phyloP scores from a whole-genome alignment of 1,140 invertebrate genomes.

The Pseudobourletiella spinata region DNA sequence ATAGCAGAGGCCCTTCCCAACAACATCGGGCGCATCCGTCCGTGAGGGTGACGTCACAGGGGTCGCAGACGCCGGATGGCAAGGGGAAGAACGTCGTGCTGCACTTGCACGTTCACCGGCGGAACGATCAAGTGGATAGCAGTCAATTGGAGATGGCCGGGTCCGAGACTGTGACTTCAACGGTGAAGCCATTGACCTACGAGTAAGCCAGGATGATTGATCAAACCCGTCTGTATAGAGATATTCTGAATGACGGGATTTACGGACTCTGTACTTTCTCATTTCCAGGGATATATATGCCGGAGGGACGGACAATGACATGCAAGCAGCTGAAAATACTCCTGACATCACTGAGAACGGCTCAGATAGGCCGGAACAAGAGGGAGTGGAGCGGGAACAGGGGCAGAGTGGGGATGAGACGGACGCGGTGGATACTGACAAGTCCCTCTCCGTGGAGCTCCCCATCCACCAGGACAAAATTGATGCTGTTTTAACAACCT shows the following conservation, averaged over 20 bases:
- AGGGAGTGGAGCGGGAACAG: too few species aligned
- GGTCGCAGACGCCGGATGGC: neutral
- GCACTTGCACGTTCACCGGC: slow-evolving; percentile 33
- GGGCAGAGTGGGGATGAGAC: neutral
- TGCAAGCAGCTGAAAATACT: too few species aligned
- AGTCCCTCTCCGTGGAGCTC: slow-evolving; percentile 33
- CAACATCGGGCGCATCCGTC: neutral
- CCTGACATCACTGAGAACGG: too few species aligned
- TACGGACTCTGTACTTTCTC: neutral
- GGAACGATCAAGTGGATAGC: slow-evolving; percentile 18
- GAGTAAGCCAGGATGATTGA: slow-evolving; percentile 19
- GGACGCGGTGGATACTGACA: slow-evolving; percentile 17
- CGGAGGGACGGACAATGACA: too few species aligned
- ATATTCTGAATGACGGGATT: neutral
- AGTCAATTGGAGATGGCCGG: slow-evolving; percentile 18
- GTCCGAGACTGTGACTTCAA: slow-evolving; percentile 16
- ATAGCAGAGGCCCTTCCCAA: neutral
- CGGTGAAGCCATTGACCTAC: slow-evolving; percentile 30
- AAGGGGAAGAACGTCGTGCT: slow-evolving; percentile 33
- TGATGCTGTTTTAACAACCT: slow-evolving; percentile 30
- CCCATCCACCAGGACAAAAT: slow-evolving; percentile 33
- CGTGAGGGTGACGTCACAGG: neutral
- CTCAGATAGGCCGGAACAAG: too few species aligned
- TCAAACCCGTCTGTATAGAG: neutral
- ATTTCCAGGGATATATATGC: slow-evolving; percentile 30